phyloP scores from a whole-genome alignment of 2,888 invertebrate genomes.

The Proisotoma minuta region DNA sequence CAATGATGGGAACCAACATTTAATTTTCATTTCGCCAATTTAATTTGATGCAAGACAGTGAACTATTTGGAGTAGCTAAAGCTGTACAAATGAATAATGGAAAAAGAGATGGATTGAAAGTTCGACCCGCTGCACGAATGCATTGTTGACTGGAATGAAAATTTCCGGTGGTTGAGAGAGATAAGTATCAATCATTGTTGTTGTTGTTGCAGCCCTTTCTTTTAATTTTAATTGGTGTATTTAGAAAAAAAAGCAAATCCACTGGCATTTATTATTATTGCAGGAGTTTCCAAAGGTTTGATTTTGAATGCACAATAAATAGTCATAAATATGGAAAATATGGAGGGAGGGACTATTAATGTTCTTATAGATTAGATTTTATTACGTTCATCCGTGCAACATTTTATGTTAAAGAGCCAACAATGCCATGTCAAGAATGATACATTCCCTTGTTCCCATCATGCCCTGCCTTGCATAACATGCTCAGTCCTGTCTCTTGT shows the following conservation, averaged over 20 bases:
- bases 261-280: not conserved
- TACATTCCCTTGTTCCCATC: constrained; percentile 14
- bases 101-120: not conserved
- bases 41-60: too few relatives aligned
- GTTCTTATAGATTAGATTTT: constrained; percentile 15
- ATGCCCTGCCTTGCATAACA: constrained; percentile 32
- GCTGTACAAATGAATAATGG: constrained; percentile 5
- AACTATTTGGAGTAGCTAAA: too few relatives aligned
- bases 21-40: too few relatives aligned
- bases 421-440: constrained; percentile 17
- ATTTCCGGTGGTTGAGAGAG: constrained; percentile 37
- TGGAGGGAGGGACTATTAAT: not conserved
- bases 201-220: constrained; percentile 22
- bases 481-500: constrained; percentile 17
- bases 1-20: too few relatives aligned
- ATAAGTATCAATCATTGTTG: constrained; percentile 36
- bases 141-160: constrained; percentile 16
- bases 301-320: constrained; percentile 1
- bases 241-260: constrained; percentile 17
- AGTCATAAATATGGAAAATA: constrained; percentile 1
- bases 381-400: constrained; percentile 11
- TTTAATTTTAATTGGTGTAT: constrained; percentile 37
- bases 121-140: constrained; percentile 3
- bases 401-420: constrained; percentile 7
- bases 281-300: not conserved